These are phyloP conservation scores for Acleris cristana DNA, from an alignment of 2,888 invertebrate genomes.

Conservation along the genomic window DNA sequence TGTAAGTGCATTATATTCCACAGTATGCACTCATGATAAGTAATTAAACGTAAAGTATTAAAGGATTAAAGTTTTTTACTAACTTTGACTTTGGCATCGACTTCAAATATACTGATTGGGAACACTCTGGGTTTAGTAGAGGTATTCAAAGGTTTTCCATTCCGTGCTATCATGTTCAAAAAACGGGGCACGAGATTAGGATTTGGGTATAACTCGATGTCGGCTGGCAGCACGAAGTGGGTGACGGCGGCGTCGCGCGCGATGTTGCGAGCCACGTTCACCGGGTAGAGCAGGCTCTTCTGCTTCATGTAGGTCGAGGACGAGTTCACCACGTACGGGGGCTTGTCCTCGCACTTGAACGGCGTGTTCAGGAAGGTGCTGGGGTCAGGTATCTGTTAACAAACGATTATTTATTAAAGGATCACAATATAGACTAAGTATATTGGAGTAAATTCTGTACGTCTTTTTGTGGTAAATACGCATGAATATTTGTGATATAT, in stretches of 20 bases:
- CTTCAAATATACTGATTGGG: constrained; percentile 95
- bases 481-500: too few relatives aligned
- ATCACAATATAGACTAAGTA: not conserved
- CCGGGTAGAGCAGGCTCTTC: constrained; percentile 93
- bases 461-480: too few relatives aligned
- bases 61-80: constrained; percentile 49
- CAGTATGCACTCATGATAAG: too few relatives aligned
- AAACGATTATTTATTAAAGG: constrained; percentile 40
- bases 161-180: constrained; percentile 92
- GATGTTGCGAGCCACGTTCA: constrained; percentile 95
- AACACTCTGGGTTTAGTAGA: constrained; percentile 88
- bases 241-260: constrained; percentile 93
- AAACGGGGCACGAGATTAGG: constrained; percentile 91
- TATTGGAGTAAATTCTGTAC: not conserved
- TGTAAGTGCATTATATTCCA: too few relatives aligned
- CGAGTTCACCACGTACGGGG: constrained; percentile 87
- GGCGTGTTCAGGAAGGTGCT: constrained; percentile 84
- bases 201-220: constrained; percentile 96
- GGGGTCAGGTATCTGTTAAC: constrained; percentile 86
- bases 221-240: constrained; percentile 92
- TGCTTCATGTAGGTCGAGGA: constrained; percentile 90
- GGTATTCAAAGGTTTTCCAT: constrained; percentile 85
- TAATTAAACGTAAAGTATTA: too few relatives aligned
- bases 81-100: constrained; percentile 82
- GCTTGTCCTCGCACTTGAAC: constrained; percentile 88